Evolutionary conservation across 30 jellyfish, hydroid and myxozoan species (phyloP).

Genomic region (Mastigias papua): DNA sequence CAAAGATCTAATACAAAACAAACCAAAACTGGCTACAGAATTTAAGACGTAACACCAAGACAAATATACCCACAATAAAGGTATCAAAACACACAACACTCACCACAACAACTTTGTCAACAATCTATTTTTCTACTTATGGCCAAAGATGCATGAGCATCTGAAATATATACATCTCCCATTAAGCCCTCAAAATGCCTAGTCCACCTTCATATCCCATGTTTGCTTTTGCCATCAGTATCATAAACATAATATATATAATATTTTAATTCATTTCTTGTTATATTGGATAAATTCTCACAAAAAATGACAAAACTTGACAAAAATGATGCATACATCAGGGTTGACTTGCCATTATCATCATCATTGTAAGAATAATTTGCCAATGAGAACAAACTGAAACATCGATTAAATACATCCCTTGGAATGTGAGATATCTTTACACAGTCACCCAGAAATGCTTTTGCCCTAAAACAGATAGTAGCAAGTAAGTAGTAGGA

Average conservation of each 20-base stretch:
- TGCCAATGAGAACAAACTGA: slow-evolving; percentile 62
- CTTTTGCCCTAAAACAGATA: slow-evolving; percentile 62
- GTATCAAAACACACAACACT: not conserved
- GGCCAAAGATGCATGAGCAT: no score
- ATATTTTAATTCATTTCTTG: no score
- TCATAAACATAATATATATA: no score
- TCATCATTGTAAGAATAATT: slow-evolving; percentile 57
- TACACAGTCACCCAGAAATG: slow-evolving; percentile 73
- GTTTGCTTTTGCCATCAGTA: no score
- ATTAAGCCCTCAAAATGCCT: no score
- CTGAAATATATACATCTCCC: no score
- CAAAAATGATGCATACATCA: slow-evolving; percentile 60
- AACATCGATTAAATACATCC: slow-evolving; percentile 69
- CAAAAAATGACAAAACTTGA: not conserved
- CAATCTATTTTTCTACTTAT: no score
- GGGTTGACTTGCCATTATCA: slow-evolving; percentile 58
- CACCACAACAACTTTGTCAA: not conserved
- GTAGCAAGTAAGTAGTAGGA: no score
- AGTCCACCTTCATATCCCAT: no score
- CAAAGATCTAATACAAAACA: not conserved
- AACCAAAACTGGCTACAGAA: not conserved
- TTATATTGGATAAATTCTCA: not conserved
- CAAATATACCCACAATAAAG: not conserved
- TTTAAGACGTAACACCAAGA: not conserved
- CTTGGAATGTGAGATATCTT: slow-evolving; percentile 44